These are phyloP conservation scores for Rousettus madagascariensis DNA, from an alignment of 2,797 vertebrate species.

Conservation along the genomic window DNA sequence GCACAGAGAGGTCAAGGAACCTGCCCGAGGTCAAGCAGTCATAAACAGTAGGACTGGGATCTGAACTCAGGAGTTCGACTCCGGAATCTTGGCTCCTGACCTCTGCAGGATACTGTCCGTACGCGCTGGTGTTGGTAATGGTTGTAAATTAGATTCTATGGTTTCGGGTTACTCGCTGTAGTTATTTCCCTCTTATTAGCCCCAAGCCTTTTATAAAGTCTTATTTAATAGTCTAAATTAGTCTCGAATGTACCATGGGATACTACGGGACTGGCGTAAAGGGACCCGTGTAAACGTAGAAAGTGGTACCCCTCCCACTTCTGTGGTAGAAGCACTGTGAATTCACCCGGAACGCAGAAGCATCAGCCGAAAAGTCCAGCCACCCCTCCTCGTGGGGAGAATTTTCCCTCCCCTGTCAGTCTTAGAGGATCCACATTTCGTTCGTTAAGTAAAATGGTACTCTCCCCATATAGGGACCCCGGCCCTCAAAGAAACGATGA, in stretches of 20 bases:
- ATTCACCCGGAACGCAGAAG: neutral
- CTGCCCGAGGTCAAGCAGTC: neutral
- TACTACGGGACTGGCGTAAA: neutral
- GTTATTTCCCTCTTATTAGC: constrained; percentile 31
- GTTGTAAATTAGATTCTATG: neutral
- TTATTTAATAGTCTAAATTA: constrained; percentile 56
- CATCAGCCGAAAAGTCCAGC: neutral
- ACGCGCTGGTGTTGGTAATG: neutral
- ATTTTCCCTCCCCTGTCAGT: neutral
- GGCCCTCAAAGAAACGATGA: constrained; percentile 40
- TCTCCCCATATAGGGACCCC: neutral
- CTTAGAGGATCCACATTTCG: neutral
- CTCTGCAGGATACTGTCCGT: neutral
- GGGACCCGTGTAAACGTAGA: neutral
- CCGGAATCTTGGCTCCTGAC: neutral
- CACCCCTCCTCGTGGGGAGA: neutral
- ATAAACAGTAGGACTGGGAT: neutral
- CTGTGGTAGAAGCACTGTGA: neutral
- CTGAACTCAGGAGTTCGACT: neutral
- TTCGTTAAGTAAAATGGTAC: neutral
- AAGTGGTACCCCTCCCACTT: neutral
- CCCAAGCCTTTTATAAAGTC: neutral
- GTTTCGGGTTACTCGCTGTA: neutral
- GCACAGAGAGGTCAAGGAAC: neutral
- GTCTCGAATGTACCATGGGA: neutral